Evolutionary conservation across 2,113 vertebrate genomes (phyloP).

Genomic region (Saguinus imperator): DNA sequence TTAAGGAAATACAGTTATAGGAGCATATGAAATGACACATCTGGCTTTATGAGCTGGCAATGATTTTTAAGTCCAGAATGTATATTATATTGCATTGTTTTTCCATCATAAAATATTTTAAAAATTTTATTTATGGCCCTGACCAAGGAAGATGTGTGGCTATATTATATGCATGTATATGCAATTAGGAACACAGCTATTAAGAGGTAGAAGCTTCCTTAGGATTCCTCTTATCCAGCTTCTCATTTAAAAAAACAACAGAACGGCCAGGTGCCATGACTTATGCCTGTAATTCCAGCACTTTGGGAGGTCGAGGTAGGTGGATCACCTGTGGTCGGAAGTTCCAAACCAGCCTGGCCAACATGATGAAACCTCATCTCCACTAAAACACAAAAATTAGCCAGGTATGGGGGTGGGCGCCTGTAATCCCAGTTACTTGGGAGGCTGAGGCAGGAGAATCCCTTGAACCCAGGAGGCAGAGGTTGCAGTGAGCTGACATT

Average conservation of each 20-base stretch:
- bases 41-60: neutral
- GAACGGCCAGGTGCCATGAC: neutral
- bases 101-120: neutral
- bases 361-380: neutral
- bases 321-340: neutral
- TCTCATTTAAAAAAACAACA: neutral
- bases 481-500: too few relatives aligned
- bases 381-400: too few relatives aligned
- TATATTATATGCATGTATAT: neutral
- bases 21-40: neutral
- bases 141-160: neutral
- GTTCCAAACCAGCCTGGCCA: neutral
- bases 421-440: too few relatives aligned
- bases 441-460: too few relatives aligned
- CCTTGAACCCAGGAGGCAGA: too few relatives aligned
- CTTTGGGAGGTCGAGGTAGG: neutral
- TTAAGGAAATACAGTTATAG: neutral
- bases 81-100: neutral
- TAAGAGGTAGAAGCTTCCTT: neutral
- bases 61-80: conserved; percentile 13
- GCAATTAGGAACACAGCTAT: neutral
- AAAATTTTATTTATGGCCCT: neutral
- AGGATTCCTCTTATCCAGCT: neutral
- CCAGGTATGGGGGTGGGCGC: too few relatives aligned
- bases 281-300: neutral